phyloP scores from a whole-genome alignment of 2,797 vertebrate species.

The Helicolenus hilgendorfi region DNA sequence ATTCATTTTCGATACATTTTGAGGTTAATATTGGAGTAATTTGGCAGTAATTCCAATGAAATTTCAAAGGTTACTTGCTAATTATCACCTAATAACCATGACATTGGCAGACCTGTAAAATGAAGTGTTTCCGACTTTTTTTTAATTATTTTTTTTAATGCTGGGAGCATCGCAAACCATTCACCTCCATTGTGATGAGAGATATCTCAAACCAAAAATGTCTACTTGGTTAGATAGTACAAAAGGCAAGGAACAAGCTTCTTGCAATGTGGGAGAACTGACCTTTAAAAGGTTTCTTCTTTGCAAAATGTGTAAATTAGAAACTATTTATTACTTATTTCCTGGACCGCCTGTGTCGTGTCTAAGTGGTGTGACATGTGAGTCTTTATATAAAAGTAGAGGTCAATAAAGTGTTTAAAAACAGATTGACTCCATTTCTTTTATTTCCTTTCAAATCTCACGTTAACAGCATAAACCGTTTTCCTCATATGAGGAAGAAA shows the following conservation, averaged over 20 bases:
- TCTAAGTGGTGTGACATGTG: constrained; percentile 60
- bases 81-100: no score
- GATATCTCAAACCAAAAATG: neutral
- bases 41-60: no score
- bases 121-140: neutral
- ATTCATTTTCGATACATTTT: no score
- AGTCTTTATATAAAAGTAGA: constrained; percentile 65
- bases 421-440: constrained; percentile 50
- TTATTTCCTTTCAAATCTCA: constrained; percentile 62
- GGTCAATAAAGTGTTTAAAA: constrained; percentile 73
- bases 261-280: constrained; percentile 20
- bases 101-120: no score
- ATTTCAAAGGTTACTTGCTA: no score
- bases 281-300: neutral
- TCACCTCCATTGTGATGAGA: neutral
- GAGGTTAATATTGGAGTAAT: no score
- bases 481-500: constrained; percentile 50
- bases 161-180: neutral
- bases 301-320: constrained; percentile 38
- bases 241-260: neutral
- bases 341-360: constrained; percentile 60
- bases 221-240: neutral
- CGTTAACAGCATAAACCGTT: constrained; percentile 23
- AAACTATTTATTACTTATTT: constrained; percentile 56
- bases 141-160: neutral